Base-by-base conservation (phyloP, 37 sponge, comb jelly and placozoan genomes). In the Ephydatia muelleri region DNA sequence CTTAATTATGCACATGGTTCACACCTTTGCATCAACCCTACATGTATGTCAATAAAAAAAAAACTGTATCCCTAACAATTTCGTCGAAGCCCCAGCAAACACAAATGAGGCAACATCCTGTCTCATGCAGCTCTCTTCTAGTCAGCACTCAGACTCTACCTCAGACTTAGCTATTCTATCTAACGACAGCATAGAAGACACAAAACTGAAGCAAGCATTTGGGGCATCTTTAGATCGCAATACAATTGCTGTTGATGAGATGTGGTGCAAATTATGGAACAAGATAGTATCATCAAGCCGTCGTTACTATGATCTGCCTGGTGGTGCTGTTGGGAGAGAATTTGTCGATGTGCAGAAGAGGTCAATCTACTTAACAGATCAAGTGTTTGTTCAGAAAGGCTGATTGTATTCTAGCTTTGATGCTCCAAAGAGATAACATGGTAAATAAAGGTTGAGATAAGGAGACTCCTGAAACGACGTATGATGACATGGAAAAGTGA, bases 241-340 rank as follows among this genome's bases (percentile, higher is more conserved):
- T 57, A 57, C 57, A 57, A 57, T 57, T 57, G 19, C 57, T 57
- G 57, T 57, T 57, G 57, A 57, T 57, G 19, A 57, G 57, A 57
- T 57, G 68, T 77, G 78, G 78, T 77, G 9, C 25, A 77, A 35
- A 38, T 21, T 40, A 39, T 77, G 78, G 76, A 39, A 34, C 28
- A 39, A 12, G 28, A 39, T 77, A 38, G 34, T 39, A 36, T 37
- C 27, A 33, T 33, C 28, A 34, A 30, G 40, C 28, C 35, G 78
- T 0, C 11, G 36, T 36, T 37, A 77, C 78, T 77, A 77, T 77
- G 36, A 9, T 8, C 40, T 37, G 29, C 49, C 78, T 39, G 29
- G 78, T 35, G 43, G 43, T 14, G 30, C 78, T 40, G 8, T 35
- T 34, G 78, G 78, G 29, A 33, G 78, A 35, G 35, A 39, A 39